These are phyloP conservation scores for Papilio elwesi DNA, from an alignment of 2,888 invertebrate species.

Conservation along the genomic window DNA sequence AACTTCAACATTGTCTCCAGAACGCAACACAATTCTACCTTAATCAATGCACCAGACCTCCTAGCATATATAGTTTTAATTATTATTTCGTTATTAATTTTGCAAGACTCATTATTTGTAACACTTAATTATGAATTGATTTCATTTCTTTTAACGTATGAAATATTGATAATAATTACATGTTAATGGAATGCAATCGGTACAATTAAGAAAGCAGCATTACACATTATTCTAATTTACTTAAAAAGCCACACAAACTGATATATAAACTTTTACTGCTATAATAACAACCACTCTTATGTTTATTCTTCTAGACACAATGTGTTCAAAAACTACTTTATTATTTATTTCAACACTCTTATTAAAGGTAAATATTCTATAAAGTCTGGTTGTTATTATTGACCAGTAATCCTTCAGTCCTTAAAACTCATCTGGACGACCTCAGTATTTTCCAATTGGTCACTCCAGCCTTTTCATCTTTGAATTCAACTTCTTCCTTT, in stretches of 20 bases:
- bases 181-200: conserved; percentile 10
- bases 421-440: too few relatives aligned
- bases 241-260: conserved; percentile 27
- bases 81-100: conserved; percentile 31
- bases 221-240: conserved; percentile 25
- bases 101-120: conserved; percentile 17
- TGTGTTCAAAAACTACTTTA: conserved; percentile 26
- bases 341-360: conserved; percentile 27
- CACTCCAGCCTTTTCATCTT: too few relatives aligned
- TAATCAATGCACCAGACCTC: background rate
- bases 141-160: conserved; percentile 11
- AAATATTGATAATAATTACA: conserved; percentile 32
- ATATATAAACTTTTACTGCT: conserved; percentile 39
- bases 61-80: conserved; percentile 19
- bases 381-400: background rate
- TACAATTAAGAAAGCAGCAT: conserved; percentile 26
- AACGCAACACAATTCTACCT: background rate
- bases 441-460: too few relatives aligned
- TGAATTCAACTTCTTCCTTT: too few relatives aligned
- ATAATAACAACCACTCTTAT: conserved; percentile 13
- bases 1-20: conserved; percentile 18
- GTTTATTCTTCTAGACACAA: conserved; percentile 8
- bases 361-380: conserved; percentile 27
- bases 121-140: background rate
- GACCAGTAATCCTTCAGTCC: too few relatives aligned